Evolutionary conservation across 1,140 invertebrate species (phyloP), one percentile per base, ranked within the genome.

Genomic region (Tetragnatha versicolor): DNA sequence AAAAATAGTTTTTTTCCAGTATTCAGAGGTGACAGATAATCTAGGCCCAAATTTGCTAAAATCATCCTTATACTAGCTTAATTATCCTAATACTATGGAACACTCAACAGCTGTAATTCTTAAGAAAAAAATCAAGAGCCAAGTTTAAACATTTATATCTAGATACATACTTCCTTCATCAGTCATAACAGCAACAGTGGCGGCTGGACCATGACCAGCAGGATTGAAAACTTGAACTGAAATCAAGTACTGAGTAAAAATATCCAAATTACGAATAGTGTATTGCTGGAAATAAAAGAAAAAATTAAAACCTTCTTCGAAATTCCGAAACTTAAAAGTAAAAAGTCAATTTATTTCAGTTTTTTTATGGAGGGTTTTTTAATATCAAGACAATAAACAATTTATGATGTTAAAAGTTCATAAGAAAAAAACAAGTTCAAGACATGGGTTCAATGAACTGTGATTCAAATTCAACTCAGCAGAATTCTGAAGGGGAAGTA

Each of bases 211-310:
- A 39, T 87, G 86, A 17, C 92, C 92, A 83, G 90, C 91, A 6
- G 91, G 91, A 84, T 93, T 93, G 85, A 92, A 92, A 29, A 93
- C 91, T 86, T 92, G 90, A 51, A 93, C 86, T 10, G 91, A 91
- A 33, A 93, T 90, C 81, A 91, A 86, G 84, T 93, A 93, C 82
- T 92, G 91, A 0, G 91, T 93, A 85, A 91, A 93, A 0, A 91
- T 91, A 82, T 91, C 88, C 81, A 93, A 85, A 82, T 90, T 89
- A 79, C 89, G 87, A 80, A 93, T 91, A 61, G 89, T 91, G 84
- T 92, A 91, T 83, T 89, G 90, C 91, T 92, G 88, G 9, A 69
- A 81, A 82, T 82, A 84, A 84, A 29, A 17, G 25, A 72, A 49
- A 25, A 45, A 25, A 66, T 51, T 29, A 65, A 33, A 60, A 72